Conservation (phyloP, 2,113 vertebrate species). For the Crotophaga sulcirostris region DNA sequence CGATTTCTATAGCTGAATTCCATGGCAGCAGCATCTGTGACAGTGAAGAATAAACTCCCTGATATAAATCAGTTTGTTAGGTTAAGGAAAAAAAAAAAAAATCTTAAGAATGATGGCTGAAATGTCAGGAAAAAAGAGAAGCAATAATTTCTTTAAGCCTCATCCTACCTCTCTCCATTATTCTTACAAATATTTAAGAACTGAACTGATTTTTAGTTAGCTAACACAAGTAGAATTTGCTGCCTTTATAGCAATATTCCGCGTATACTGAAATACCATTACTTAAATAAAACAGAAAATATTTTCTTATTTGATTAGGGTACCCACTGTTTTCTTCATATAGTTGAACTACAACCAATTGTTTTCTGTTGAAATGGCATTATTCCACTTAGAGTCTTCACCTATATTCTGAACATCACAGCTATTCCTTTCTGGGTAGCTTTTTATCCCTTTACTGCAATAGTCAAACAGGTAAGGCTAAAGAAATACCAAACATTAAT, state of each 20-base stretch:
- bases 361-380: background rate
- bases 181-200: background rate
- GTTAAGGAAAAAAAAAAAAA: background rate
- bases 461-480: background rate
- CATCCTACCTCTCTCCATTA: background rate
- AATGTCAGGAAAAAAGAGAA: background rate
- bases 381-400: background rate
- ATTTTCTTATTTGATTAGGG: background rate
- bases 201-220: background rate
- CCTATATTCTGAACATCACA: background rate
- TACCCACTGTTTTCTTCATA: background rate
- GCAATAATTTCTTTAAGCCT: background rate
- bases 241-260: background rate
- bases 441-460: background rate
- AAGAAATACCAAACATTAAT: background rate
- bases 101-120: background rate
- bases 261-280: background rate
- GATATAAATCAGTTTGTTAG: background rate
- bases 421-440: background rate
- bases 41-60: background rate
- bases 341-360: background rate
- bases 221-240: background rate
- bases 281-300: background rate
- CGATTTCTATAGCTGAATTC: constrained; percentile 20
- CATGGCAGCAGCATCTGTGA: background rate